phyloP scores from a whole-genome alignment of 2,113 vertebrate genomes.

The Calypte anna region DNA sequence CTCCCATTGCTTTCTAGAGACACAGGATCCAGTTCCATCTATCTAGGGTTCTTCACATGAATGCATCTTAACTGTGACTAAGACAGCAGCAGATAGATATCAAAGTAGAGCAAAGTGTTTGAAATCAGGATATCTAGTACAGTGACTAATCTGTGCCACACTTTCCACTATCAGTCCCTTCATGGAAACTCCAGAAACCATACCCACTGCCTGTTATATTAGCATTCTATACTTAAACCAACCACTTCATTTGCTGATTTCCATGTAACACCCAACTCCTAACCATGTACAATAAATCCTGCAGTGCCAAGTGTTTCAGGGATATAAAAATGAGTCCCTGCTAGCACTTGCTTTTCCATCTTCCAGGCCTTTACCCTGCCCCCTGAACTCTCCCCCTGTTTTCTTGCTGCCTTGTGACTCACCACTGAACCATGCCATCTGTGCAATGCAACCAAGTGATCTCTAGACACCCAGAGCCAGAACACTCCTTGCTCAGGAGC shows the following conservation, averaged over 20 bases:
- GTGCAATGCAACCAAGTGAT: background rate
- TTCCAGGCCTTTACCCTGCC: conserved; percentile 20
- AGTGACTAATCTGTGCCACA: background rate
- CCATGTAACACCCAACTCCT: accelerated
- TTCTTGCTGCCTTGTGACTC: conserved; percentile 31
- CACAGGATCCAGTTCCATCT: background rate
- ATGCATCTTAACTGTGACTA: background rate
- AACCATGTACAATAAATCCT: background rate
- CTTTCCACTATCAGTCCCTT: background rate
- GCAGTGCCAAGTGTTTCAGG: background rate
- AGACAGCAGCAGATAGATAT: conserved; percentile 10
- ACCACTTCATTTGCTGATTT: background rate
- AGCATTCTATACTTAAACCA: background rate
- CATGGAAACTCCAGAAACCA: background rate
- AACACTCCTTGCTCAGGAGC: background rate
- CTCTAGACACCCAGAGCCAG: background rate
- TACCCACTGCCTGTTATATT: background rate
- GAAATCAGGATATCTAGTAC: background rate
- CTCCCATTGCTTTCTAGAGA: background rate
- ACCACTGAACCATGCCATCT: background rate
- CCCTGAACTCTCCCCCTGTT: conserved; percentile 35
- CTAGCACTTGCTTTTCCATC: background rate
- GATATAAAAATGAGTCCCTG: background rate
- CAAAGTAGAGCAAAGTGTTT: background rate
- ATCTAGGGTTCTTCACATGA: background rate